Evolutionary conservation across 2,797 vertebrate species (phyloP), one percentile per base, ranked within the genome.

Genomic region (Nannoperca australis): DNA sequence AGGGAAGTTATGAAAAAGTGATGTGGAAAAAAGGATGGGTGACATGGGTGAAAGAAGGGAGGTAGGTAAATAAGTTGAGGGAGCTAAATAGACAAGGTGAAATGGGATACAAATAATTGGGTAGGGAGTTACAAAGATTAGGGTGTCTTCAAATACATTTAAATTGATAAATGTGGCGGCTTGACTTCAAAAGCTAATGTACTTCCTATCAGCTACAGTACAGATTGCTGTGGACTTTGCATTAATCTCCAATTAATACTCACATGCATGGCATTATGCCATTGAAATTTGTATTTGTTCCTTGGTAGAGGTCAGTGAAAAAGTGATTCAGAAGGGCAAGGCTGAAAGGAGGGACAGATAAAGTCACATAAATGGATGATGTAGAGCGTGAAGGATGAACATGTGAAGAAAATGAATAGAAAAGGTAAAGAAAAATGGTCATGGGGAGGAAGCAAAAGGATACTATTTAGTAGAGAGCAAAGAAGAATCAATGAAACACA

Each of bases 331-430:
- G 49, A 65, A 50, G 50, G 58, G 55, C 27, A 51, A 45, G 20
- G 55, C 10, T 8, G 40, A 71, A 75, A 69, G n/a, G 18, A 69
- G 27, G 38, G 1, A 32, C 4, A 50, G 53, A 85, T 84, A 81
- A 84, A 69, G 51, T 56, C n/a, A 36, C 44, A 47, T 72, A 79
- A 75, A 63, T 56, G 74, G 53, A 86, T 83, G 59, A 76, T 59
- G 47, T 56, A 34, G 59, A 78, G 59, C 74, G 76, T 87, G 78
- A 89, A 77, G 70, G 75, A 71, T 79, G 61, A 81, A 66, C 55
- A 79, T 51, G 42, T 70, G 30, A 65, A 65, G 65, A 22, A 61
- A 72, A 70, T 60, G 2, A 56, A 78, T 20, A 47, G 61, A 51
- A 55, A 64, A 77, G 7, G 36, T 56, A 47, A n/a, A 77, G 44